Evolutionary conservation across 2,888 invertebrate genomes (phyloP).

Genomic region (Pandemis heparana): DNA sequence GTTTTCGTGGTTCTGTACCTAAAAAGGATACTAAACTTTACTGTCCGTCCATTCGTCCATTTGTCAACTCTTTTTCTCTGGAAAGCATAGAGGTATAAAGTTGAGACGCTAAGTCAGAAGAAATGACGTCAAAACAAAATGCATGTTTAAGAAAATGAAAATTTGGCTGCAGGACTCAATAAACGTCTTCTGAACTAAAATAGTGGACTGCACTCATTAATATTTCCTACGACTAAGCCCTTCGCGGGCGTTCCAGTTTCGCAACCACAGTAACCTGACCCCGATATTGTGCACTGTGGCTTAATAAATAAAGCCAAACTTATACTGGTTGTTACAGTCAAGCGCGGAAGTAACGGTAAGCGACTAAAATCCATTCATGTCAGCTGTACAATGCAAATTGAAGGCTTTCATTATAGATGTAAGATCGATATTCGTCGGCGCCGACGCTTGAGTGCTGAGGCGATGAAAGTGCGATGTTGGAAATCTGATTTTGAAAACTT

Average conservation of each 20-base stretch:
- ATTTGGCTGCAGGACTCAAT: neutral
- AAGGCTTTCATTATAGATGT: slow-evolving; percentile 6
- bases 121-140: neutral
- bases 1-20: no score
- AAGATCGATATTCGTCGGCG: neutral
- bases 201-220: slow-evolving; percentile 20
- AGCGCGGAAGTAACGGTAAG: slow-evolving; percentile 22
- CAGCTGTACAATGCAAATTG: slow-evolving; percentile 16
- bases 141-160: no score
- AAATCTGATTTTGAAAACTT: neutral
- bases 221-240: slow-evolving; percentile 15
- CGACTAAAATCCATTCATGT: slow-evolving; percentile 23
- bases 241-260: slow-evolving; percentile 12
- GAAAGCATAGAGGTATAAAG: no score
- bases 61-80: no score
- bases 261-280: slow-evolving; percentile 6
- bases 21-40: no score
- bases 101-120: no score
- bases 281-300: neutral
- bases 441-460: neutral
- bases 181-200: neutral
- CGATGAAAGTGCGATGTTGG: neutral
- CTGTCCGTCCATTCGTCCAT: no score
- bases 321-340: slow-evolving; percentile 9
- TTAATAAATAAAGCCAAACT: neutral